These are phyloP conservation scores for Rhagoletis zephyria DNA, from an alignment of 1,140 invertebrate genomes.

Conservation along the genomic window DNA sequence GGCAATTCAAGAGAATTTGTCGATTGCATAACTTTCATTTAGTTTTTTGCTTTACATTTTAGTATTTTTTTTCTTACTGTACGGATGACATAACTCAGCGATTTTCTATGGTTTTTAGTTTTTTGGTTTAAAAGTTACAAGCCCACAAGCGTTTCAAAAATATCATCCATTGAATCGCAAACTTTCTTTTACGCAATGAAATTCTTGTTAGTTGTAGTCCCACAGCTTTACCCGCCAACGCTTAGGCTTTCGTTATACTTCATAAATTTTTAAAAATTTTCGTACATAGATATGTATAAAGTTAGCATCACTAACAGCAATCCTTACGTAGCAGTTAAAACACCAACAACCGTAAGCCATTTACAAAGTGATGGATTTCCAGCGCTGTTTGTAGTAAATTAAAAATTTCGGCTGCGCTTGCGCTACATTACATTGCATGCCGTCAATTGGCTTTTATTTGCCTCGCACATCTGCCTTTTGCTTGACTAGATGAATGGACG, in stretches of 20 bases:
- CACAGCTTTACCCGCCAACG: not conserved
- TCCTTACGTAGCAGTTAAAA: not conserved
- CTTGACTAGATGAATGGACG: not conserved
- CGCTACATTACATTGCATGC: not conserved
- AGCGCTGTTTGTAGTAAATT: constrained; percentile 32
- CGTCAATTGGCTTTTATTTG: constrained; percentile 31
- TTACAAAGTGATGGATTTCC: not conserved
- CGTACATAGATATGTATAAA: not conserved
- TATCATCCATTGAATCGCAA: no score
- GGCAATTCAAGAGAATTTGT: constrained; percentile 11
- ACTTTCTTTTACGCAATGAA: constrained; percentile 15
- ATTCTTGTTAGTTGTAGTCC: not conserved
- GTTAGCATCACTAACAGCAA: no score
- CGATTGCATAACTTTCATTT: not conserved
- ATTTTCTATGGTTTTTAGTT: no score
- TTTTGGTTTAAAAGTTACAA: no score
- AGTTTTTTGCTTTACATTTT: no score
- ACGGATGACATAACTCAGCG: no score
- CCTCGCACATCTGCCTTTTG: not conserved
- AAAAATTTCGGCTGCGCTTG: not conserved
- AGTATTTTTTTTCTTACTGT: no score
- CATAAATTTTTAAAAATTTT: not conserved
- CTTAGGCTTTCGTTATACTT: not conserved
- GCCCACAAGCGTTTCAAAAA: no score
- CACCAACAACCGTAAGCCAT: not conserved